Conservation (phyloP, 2,797 vertebrate species). For the Coreius guichenoti region DNA sequence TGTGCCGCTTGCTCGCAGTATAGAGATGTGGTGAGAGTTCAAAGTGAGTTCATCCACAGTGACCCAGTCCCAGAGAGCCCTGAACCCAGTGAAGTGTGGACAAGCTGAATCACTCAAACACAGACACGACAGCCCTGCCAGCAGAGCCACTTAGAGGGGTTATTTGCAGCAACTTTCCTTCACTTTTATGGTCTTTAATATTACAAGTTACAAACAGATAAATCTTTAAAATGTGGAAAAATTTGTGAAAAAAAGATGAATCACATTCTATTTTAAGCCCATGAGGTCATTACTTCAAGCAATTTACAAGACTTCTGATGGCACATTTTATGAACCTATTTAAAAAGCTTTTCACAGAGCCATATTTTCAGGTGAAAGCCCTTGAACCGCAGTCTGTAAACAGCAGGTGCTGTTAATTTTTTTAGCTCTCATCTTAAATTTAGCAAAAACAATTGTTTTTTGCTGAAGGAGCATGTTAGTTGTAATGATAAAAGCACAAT, state of each 20-base stretch:
- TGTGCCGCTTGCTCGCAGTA: not conserved
- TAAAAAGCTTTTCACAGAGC: constrained; percentile 8
- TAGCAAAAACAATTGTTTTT: not conserved
- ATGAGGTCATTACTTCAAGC: constrained; percentile 9
- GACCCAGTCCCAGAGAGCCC: constrained; percentile 19
- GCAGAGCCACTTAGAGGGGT: constrained; percentile 15
- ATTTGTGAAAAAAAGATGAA: not conserved
- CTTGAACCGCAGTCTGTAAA: not conserved
- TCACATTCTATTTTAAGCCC: not conserved
- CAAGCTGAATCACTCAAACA: constrained; percentile 4
- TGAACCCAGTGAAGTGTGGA: constrained; percentile 18
- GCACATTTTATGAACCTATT: not conserved
- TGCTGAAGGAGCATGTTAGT: not conserved
- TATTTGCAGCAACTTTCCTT: not conserved
- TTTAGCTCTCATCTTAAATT: constrained; percentile 5
- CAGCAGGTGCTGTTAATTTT: not conserved
- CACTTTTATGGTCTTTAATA: not conserved
- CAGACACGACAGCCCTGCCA: not conserved
- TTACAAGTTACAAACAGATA: not conserved
- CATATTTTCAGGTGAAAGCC: constrained; percentile 19
- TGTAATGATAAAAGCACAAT: not conserved
- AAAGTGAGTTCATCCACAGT: not conserved
- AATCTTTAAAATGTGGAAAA: not conserved
- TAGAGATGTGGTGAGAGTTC: not conserved
- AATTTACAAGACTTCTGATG: constrained; percentile 7